Evolutionary conservation across 2,888 invertebrate species (phyloP).

Genomic region (Rutpela maculata): DNA sequence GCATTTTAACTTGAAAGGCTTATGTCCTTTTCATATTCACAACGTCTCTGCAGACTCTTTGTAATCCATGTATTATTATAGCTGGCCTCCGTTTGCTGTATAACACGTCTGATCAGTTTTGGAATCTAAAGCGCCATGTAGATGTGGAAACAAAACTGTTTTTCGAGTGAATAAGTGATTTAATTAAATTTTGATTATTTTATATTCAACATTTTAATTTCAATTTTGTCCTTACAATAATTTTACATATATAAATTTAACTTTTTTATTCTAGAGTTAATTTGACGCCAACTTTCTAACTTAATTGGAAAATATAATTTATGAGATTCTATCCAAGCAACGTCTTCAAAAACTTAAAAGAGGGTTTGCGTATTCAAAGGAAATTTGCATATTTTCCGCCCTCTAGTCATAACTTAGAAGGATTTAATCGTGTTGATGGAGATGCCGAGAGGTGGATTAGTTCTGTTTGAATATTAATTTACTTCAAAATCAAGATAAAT

Average conservation of each 20-base stretch:
- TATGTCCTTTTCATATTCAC: no score
- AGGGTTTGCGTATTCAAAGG: constrained; percentile 2
- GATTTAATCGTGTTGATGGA: constrained; percentile 28
- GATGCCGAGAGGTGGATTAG: constrained; percentile 26
- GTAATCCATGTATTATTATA: no score
- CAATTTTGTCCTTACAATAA: neutral
- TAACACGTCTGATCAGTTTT: no score
- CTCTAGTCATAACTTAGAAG: constrained; percentile 20
- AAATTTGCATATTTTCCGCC: constrained; percentile 26
- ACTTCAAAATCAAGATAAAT: constrained; percentile 31
- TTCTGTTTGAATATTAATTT: constrained; percentile 34
- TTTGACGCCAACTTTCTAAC: neutral
- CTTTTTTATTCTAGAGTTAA: neutral
- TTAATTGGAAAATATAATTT: neutral
- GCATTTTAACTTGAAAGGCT: no score
- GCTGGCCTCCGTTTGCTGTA: no score
- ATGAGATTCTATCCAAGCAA: neutral
- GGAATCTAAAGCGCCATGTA: no score
- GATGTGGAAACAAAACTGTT: neutral
- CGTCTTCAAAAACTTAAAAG: constrained; percentile 8
- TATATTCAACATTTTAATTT: constrained; percentile 10
- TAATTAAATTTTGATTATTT: neutral
- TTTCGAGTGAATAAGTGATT: neutral
- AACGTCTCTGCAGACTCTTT: no score
- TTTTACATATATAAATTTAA: neutral